These are phyloP conservation scores for Carapus acus DNA, from an alignment of 2,797 vertebrate species.

Conservation along the genomic window DNA sequence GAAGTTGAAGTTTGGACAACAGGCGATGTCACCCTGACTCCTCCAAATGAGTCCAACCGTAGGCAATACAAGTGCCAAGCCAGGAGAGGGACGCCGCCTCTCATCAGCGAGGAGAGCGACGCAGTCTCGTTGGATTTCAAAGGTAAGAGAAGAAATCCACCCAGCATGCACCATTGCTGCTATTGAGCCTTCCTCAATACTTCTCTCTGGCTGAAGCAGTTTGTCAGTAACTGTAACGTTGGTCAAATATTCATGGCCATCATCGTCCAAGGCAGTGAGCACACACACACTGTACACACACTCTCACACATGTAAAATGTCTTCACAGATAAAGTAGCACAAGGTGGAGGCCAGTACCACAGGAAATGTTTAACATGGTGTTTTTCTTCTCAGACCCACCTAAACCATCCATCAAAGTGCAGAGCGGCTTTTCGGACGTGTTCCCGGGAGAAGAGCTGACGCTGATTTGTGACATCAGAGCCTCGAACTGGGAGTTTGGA, in stretches of 20 bases:
- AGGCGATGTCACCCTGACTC: rapidly evolving
- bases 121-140: constrained; percentile 23
- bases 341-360: not conserved
- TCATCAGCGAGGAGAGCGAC: constrained; percentile 20
- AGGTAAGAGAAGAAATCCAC: constrained; percentile 30
- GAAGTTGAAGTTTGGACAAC: constrained; percentile 1
- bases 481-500: constrained; percentile 27
- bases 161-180: too few relatives aligned
- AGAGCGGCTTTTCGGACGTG: constrained; percentile 36
- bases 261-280: too few relatives aligned
- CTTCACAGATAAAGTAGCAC: not conserved
- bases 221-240: too few relatives aligned
- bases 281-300: not conserved
- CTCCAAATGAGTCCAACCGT: not conserved
- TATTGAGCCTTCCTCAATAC: too few relatives aligned
- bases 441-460: constrained; percentile 46
- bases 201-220: too few relatives aligned
- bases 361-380: not conserved
- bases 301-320: not conserved
- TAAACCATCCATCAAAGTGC: constrained; percentile 14
- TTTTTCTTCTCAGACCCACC: constrained; percentile 45
- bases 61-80: constrained; percentile 50
- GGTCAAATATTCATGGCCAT: too few relatives aligned
- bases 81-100: constrained; percentile 23
- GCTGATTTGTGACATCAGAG: constrained; percentile 26